These are phyloP conservation scores for Enteromius argenteus DNA, from an alignment of 2,797 vertebrate genomes.

Conservation along the genomic window DNA sequence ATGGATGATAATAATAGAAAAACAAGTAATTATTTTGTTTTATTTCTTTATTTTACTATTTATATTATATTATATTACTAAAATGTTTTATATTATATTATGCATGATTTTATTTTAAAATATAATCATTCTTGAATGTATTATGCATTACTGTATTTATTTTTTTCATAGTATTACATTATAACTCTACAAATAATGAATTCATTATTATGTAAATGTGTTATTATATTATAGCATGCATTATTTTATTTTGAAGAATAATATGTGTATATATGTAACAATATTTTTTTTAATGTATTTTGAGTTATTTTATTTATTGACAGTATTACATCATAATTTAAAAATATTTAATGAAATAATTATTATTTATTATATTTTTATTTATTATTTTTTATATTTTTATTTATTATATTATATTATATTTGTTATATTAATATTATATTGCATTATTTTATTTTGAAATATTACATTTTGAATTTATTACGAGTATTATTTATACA, in stretches of 20 bases:
- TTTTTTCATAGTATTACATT: neutral
- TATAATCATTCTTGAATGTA: neutral
- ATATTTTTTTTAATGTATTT: neutral
- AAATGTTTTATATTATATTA: neutral
- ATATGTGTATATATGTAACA: too few relatives aligned
- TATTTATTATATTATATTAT: too few relatives aligned
- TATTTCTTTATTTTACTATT: neutral
- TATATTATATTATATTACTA: neutral
- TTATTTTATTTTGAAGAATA: too few relatives aligned
- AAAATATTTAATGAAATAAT: too few relatives aligned
- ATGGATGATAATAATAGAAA: neutral
- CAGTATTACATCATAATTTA: too few relatives aligned
- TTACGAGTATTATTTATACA: neutral
- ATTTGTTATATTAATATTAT: neutral
- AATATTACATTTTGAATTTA: too few relatives aligned
- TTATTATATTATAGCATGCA: too few relatives aligned
- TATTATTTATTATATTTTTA: neutral
- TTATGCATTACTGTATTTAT: neutral
- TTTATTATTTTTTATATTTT: too few relatives aligned
- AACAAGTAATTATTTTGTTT: neutral
- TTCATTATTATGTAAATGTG: neutral
- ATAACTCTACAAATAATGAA: too few relatives aligned
- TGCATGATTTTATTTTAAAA: neutral
- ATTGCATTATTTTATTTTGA: neutral
- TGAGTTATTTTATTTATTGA: too few relatives aligned